phyloP scores from a whole-genome alignment of 2,113 vertebrate species.

The Cranoglanis bouderius region DNA sequence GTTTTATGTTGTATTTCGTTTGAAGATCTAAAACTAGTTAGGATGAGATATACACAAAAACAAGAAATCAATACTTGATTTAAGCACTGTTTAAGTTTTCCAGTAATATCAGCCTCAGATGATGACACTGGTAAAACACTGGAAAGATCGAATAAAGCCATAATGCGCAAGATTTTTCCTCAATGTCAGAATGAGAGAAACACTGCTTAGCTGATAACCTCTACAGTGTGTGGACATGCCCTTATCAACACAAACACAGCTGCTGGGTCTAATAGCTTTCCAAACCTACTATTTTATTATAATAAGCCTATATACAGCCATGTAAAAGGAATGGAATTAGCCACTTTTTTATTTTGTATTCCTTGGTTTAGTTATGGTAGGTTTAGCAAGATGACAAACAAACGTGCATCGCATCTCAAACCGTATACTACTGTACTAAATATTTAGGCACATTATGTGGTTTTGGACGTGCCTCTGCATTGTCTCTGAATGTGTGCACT shows the following conservation, averaged over 20 bases:
- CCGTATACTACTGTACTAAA: background rate
- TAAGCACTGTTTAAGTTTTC: background rate
- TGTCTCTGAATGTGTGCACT: background rate
- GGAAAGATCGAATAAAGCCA: background rate
- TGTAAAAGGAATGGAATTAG: background rate
- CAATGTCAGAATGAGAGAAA: background rate
- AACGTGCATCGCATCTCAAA: background rate
- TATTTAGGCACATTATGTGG: background rate
- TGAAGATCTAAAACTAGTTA: too few species aligned
- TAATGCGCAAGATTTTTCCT: background rate
- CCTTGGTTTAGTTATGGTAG: too few species aligned
- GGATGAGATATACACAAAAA: too few species aligned
- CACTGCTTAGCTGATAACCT: background rate
- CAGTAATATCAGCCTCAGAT: background rate
- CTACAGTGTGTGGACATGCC: background rate
- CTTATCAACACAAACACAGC: slow-evolving; percentile 4
- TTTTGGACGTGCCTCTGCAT: background rate
- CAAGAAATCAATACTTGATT: too few species aligned
- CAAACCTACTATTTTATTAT: background rate
- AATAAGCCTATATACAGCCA: background rate
- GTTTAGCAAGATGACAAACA: background rate
- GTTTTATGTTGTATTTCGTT: too few species aligned
- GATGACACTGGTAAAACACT: background rate
- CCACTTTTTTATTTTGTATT: background rate
- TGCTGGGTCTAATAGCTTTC: background rate